Base-by-base conservation (phyloP, 2,797 vertebrate species). In the Catharus ustulatus region DNA sequence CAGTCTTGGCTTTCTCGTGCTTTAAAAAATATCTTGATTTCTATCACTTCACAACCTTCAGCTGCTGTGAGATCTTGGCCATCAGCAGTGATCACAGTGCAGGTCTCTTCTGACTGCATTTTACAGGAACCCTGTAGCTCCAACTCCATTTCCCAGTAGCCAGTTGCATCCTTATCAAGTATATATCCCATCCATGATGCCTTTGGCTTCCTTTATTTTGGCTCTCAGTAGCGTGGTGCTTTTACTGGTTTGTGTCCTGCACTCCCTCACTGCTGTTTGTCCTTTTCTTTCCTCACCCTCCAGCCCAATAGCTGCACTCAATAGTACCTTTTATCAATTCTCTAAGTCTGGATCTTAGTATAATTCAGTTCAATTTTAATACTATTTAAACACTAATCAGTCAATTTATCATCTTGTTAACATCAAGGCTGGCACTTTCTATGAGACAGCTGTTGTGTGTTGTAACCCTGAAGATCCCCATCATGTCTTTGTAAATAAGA, bases 401-500 rank as follows among this genome's bases (percentile, higher is more conserved):
- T 84, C 66, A 46, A 10, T 87, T 89, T 93, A 63, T 92, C 52
- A 73, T 91, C 84, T 71, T 76, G 62, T 85, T 93, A 80, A 55
- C 17, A 6, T 86, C 45, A 84, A 62, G 57, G 73, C 74, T 95
- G 83, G 76, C 78, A 71, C 58, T 86, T 95, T 26, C 46, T 81
- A 36, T 43, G 74, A 72, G 66, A 30, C 80, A 91, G 74, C 87
- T 91, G 75, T 52, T 89, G 66, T 40, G 38, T 79, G 58, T 32
- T 89, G 58, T 86, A 94, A 89, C 94, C 93, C 89, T 91, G 72
- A 86, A 82, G 84, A 63, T 87, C 54, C 36, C 62, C 64, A 26
- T 64, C 63, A 6, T 85, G 58, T 80, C 62, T 75, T 76, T 74
- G 54, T 77, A 91, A 93, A 84, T 71, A 87, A 81, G 32, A 92